Evolutionary conservation across 2,113 vertebrate species (phyloP).

Genomic region (Regulus satrapa): DNA sequence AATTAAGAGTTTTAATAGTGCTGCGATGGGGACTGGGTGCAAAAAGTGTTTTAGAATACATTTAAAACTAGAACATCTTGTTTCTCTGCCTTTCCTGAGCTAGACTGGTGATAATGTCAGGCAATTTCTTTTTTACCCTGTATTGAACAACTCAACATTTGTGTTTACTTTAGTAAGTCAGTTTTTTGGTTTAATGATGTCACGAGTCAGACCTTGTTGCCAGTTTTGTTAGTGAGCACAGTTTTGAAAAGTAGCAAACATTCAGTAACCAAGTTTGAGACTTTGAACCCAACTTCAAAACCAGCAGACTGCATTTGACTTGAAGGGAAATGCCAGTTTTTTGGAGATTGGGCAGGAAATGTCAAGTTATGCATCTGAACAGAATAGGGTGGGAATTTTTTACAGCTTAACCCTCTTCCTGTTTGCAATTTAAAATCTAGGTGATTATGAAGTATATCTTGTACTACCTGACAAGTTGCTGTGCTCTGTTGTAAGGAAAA

Average conservation of each 20-base stretch:
- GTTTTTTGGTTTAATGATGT: background rate
- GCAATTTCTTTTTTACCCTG: background rate
- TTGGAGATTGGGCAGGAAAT: background rate
- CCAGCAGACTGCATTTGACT: background rate
- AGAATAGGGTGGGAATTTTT: background rate
- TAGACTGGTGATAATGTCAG: background rate
- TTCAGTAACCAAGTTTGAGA: background rate
- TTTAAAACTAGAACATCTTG: background rate
- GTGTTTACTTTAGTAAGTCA: background rate
- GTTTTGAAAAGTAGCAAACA: background rate
- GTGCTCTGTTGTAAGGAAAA: background rate
- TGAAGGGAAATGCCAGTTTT: background rate
- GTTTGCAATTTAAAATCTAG: background rate
- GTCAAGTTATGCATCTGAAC: background rate
- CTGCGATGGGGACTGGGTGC: background rate
- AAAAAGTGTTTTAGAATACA: background rate
- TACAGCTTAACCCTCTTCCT: background rate
- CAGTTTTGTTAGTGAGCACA: background rate
- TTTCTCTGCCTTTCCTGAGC: background rate
- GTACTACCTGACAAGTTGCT: background rate
- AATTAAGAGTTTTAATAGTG: background rate
- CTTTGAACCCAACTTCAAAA: background rate
- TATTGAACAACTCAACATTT: background rate
- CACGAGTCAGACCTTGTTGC: background rate
- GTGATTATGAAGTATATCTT: background rate